Conservation (phyloP, 2,888 invertebrate species). For the Chymomyza fuscimana region DNA sequence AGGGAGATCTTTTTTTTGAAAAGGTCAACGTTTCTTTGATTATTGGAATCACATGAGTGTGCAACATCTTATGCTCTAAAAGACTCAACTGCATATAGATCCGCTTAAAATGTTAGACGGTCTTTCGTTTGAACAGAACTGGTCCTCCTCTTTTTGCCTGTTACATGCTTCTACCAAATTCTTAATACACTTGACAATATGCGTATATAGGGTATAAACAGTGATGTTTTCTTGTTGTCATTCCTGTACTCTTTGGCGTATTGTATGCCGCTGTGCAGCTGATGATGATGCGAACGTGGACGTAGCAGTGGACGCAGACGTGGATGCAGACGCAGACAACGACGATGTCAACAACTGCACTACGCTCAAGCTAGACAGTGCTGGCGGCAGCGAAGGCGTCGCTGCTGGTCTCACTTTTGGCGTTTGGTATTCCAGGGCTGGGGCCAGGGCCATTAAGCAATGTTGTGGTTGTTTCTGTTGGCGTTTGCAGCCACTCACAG, state of each 20-base stretch:
- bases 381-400: not conserved
- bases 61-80: no score
- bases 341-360: slow-evolving; percentile 10
- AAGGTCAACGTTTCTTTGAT: no score
- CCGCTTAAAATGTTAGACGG: no score
- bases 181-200: no score
- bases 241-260: slow-evolving; percentile 33
- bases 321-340: not conserved
- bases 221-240: slow-evolving; percentile 37
- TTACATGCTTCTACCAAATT: no score
- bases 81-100: no score
- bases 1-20: no score
- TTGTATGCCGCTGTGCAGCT: slow-evolving; percentile 27
- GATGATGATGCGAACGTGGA: slow-evolving; percentile 1
- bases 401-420: not conserved
- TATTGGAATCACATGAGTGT: no score
- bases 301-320: not conserved
- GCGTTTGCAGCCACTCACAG: slow-evolving; percentile 2
- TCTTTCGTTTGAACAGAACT: no score
- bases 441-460: slow-evolving; percentile 22
- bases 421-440: not conserved
- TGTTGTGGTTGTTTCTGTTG: slow-evolving; percentile 14
- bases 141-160: no score
- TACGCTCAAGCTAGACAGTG: no score
- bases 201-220: not conserved